These are phyloP conservation scores for Chamaea fasciata DNA, from an alignment of 2,113 vertebrate genomes.

Conservation along the genomic window DNA sequence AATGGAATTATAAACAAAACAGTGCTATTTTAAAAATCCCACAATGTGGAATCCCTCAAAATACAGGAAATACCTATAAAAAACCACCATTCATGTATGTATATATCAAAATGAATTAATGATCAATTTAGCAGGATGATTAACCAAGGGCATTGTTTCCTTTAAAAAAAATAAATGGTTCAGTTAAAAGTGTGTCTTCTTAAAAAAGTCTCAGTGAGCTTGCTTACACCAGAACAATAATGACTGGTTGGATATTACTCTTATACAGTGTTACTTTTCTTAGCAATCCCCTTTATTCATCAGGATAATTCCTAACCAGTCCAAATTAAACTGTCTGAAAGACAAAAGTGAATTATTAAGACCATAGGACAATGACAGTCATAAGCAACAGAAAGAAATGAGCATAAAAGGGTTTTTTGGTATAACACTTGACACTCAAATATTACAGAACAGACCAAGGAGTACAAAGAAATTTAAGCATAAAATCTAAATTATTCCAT, in stretches of 20 bases:
- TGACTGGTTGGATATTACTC: background rate
- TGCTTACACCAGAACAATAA: background rate
- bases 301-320: background rate
- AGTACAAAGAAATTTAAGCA: background rate
- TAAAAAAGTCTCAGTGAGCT: background rate
- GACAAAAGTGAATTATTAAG: background rate
- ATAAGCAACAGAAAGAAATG: background rate
- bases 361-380: background rate
- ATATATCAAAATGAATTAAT: background rate
- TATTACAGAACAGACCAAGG: background rate
- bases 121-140: background rate
- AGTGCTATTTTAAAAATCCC: background rate
- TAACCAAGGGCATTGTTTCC: background rate
- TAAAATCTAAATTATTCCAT: background rate
- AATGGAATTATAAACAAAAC: background rate
- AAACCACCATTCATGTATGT: accelerated
- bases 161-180: accelerated
- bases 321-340: background rate
- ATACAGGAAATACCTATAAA: background rate
- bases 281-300: background rate
- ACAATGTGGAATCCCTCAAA: background rate
- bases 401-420: background rate
- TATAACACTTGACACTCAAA: background rate
- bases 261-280: background rate
- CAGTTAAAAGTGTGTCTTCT: background rate